phyloP scores from a whole-genome alignment of 2,888 invertebrate species.

The Pyrocoelia pectoralis region DNA sequence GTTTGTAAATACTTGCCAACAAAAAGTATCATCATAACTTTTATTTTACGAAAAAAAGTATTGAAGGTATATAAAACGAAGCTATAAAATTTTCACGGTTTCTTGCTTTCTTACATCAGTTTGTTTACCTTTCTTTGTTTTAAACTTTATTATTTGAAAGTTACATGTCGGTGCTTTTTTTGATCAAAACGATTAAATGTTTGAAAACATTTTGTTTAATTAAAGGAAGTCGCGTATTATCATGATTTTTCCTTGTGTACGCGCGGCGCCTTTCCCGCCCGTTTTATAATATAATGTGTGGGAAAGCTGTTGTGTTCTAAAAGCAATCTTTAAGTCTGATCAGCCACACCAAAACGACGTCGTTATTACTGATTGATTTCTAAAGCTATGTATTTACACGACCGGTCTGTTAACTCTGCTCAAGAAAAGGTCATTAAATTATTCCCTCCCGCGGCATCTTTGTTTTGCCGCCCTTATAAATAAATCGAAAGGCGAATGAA shows the following conservation, averaged over 20 bases:
- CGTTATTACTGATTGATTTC: slow-evolving; percentile 59
- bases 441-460: slow-evolving; percentile 56
- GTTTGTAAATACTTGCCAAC: slow-evolving; percentile 2
- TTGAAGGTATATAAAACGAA: slow-evolving; percentile 14
- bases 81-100: slow-evolving; percentile 17
- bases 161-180: slow-evolving; percentile 7
- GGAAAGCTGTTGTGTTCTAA: slow-evolving; percentile 46
- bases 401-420: slow-evolving; percentile 58
- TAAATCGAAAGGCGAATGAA: slow-evolving; percentile 49
- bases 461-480: slow-evolving; percentile 52
- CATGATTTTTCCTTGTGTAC: not conserved
- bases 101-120: slow-evolving; percentile 4
- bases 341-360: slow-evolving; percentile 43
- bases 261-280: too few species aligned
- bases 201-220: slow-evolving; percentile 8
- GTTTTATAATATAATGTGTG: slow-evolving; percentile 18
- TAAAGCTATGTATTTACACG: slow-evolving; percentile 55
- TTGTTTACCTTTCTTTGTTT: slow-evolving; percentile 12
- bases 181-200: not conserved
- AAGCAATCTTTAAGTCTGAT: slow-evolving; percentile 31
- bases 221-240: not conserved
- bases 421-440: slow-evolving; percentile 57
- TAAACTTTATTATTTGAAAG: slow-evolving; percentile 8
- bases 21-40: not conserved
- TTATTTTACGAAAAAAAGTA: slow-evolving; percentile 7